Percentiles rank a stretch among this genome's conserved stretches.
Conservation (phyloP, 2,888 invertebrate genomes). For the Polylopha cassiicola region DNA sequence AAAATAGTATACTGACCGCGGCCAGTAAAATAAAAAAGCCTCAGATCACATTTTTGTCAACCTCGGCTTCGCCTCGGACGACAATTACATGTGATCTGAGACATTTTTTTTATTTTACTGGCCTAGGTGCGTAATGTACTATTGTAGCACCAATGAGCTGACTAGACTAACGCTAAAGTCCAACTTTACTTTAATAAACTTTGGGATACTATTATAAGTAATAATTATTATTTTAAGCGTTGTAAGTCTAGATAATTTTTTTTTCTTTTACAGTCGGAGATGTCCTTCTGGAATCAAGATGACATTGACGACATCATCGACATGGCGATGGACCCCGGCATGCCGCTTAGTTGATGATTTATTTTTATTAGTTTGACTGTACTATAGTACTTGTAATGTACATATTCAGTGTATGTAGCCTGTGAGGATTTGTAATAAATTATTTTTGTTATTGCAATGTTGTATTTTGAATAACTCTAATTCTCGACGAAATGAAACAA, state of each 20-base stretch:
- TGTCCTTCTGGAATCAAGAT: constrained; percentile 67
- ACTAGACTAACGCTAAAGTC: too few relatives aligned
- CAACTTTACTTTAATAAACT: too few relatives aligned
- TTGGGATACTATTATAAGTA: too few relatives aligned
- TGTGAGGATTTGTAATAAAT: constrained; percentile 28
- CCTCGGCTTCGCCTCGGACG: too few relatives aligned
- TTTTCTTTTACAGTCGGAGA: constrained; percentile 52
- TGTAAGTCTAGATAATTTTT: neutral
- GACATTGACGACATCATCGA: constrained; percentile 71
- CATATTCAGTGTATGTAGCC: constrained; percentile 20
- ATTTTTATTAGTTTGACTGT: constrained; percentile 4
- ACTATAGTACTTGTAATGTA: constrained; percentile 25
- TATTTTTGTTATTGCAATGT: constrained; percentile 31
- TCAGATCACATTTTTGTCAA: too few relatives aligned
- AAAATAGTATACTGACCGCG: too few relatives aligned
- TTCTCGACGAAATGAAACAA: neutral
- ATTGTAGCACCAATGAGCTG: too few relatives aligned
- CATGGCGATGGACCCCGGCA: constrained; percentile 62
- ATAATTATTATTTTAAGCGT: too few relatives aligned
- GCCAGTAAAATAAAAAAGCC: too few relatives aligned
- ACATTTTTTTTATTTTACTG: too few relatives aligned
- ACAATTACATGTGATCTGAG: too few relatives aligned
- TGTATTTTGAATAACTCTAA: constrained; percentile 2
- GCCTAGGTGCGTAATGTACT: too few relatives aligned
- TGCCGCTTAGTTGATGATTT: constrained; percentile 45